Evolutionary conservation across 2,888 invertebrate species (phyloP).

Genomic region (Epinotia brunnichana): DNA sequence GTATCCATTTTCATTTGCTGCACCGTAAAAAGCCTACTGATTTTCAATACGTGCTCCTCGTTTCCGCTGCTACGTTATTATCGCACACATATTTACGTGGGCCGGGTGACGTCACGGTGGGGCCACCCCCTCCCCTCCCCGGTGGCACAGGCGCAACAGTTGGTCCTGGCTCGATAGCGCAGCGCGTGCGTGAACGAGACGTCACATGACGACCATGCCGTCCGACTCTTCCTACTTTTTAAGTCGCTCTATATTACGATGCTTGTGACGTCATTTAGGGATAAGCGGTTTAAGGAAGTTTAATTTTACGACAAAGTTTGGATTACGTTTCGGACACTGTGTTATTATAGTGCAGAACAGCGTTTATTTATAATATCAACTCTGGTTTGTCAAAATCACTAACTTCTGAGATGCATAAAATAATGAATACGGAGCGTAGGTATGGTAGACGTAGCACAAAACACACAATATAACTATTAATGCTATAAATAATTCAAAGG

Average conservation of each 20-base stretch:
- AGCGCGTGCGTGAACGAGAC: constrained; percentile 74
- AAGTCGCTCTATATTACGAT: neutral
- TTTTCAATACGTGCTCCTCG: constrained; percentile 27
- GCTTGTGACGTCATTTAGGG: neutral
- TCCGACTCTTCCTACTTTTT: constrained; percentile 13
- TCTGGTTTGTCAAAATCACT: neutral
- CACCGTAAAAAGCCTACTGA: constrained; percentile 16
- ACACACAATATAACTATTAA: too few relatives aligned
- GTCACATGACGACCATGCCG: constrained; percentile 59
- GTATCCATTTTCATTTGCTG: constrained; percentile 21
- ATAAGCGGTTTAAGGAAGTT: neutral
- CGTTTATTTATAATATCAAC: neutral
- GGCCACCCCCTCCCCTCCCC: constrained; percentile 32
- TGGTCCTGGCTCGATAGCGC: constrained; percentile 75
- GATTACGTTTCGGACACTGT: neutral
- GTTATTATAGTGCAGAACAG: neutral
- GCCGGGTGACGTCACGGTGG: constrained; percentile 66
- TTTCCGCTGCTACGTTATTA: constrained; percentile 25
- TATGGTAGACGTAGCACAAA: too few relatives aligned
- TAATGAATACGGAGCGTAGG: too few relatives aligned
- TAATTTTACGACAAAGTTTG: neutral
- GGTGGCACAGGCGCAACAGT: constrained; percentile 73
- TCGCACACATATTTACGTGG: constrained; percentile 46
- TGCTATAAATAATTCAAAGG: too few relatives aligned
- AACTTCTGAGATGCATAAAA: too few relatives aligned